Base-by-base conservation (phyloP, 1,140 invertebrate genomes). In the Drosophila melanica region DNA sequence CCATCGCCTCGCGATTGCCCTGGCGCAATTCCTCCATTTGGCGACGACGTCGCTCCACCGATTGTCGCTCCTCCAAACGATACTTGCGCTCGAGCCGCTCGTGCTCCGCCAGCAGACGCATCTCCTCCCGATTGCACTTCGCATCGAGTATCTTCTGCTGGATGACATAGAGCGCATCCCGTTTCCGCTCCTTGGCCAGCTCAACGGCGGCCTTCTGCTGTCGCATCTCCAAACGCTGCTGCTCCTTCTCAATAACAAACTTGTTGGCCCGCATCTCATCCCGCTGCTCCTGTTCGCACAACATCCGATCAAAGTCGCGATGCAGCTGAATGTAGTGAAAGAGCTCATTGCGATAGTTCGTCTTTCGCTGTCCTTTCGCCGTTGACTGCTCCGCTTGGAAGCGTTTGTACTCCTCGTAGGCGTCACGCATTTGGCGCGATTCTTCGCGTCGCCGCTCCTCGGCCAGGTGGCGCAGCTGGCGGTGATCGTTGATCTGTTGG, bases 131-230 rank as follows among this genome's bases (percentile, higher is more conserved):
- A 63, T 89, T 89, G 14, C 50, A 72, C 51, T 77, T 79, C 14
- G 84, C 73, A 12, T 89, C 79, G 27, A 89, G 63, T 1, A 79
- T 75, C 74, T 89, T 89, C 12, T 89, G 79, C 18, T 87, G 84
- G 0, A 77, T 59, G 1, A 70, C 67, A 16, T 53, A 79, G 11
- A 87, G 63, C 0, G 71, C 65, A 23, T 89, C 79, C 0, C 85
- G 79, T 3, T 66, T 62, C 0, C 77, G 70, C 18, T 74, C 33
- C 33, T 62, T 65, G 23, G 77, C 84, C 53, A 66, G 67, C n/a
- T 68, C 69, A 1, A 69, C 20, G 45, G 82, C 84, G 1, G 81
- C 71, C 42, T 63, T 57, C n/a, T 79, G 67, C 4, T 75, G 66
- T 0, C 53, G 51, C 45, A 80, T 72, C 27, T 75, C 48, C 2